Base-by-base conservation (phyloP, 23 tunicate species). In the Diplosoma virens region DNA sequence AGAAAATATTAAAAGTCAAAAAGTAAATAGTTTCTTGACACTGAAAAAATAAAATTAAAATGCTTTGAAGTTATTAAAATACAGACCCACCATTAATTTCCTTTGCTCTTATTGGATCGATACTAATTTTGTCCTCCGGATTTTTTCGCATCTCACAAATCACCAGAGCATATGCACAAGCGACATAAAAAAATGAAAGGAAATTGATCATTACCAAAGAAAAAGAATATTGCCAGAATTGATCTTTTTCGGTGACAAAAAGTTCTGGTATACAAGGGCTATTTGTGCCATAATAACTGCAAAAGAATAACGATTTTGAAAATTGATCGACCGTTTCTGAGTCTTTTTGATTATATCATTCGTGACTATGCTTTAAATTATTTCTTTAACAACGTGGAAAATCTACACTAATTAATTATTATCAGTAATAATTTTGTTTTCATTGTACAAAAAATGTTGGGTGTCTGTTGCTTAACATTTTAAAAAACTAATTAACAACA, bases 211-310 rank as follows among this genome's bases (percentile, higher is more conserved):
- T 55, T 31, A 73, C 31, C 26, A 88, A 32, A 26, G 65, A 33
- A 30, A 81, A 48, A 6, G 95, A 88, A 30, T 61, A 82, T 32
- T 21, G 33, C 95, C 95, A 88, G 17, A 79, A 58, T 0, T 41
- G 55, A 33, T 82, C 80, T 0, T 73, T 25, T 1, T 33, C 34
- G 33, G 87, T 81, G 25, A 82, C 83, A 59, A 88, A 88, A 18
- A 88, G 29, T 3, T 77, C 76, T 18, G 95, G 95, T 58, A 88
- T 82, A 50, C 95, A 88, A 46, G 82, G 87, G 37, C 95, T 88
- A 35, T 64, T 70, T 22, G 76, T 54, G 29, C 95, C 82, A 81
- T 88, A 88, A 59, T 88, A 88, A 30, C 95, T 88, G 67, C 33
- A 81, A 60, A 63, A 4, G 5, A 5, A 20, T 11, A 56, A 56